Evolutionary conservation across 2,888 invertebrate genomes (phyloP), one percentile per base, ranked within the genome.

Genomic region (Odontomyia ornata): DNA sequence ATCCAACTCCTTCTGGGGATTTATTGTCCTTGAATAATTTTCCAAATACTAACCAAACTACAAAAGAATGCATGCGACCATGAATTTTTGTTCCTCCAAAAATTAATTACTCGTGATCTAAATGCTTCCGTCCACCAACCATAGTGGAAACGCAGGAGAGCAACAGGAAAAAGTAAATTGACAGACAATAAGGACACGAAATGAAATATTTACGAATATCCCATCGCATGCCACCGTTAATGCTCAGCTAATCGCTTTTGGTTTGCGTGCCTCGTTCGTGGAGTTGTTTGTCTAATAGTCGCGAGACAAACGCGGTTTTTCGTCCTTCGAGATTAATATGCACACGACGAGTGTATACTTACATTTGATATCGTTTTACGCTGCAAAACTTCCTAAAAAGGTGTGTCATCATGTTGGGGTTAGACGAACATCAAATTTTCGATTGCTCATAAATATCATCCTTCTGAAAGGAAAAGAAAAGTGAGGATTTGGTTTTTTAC

Each of bases 341-440:
- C 9, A 52, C 52, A 52, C 5, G 15, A 52, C 27, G 28, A 28
- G 28, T 64, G 21, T 21, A 27, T 9, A 36, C 36, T 5, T 9
- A 36, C 36, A 36, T 36, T 36, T 36, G 36, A 9, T 36, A n/a
- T n/a, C 64, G 27, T 65, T 36, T 65, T 36, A 18, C 18, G 30
- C 36, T 18, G 36, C 65, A n/a, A 65, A 65, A 65, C 36, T 52
- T 18, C 43, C 30, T 21, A 36, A 36, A 65, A 36, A 65, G 36
- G 65, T 65, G 65, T 65, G 36, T 36, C 36, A 0, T 36, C 36
- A 36, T 18, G 13, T 65, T 65, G 65, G 36, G 65, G 65, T 65
- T 65, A 65, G 27, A 65, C 43, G 21, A 65, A 65, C 30, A 65
- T 65, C 43, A 43, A 65, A 43, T 43, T 65, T 65, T 43, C 11